Percentiles rank a stretch among this genome's conserved stretches.
Evolutionary conservation across 2,113 vertebrate species (phyloP).

Genomic region (Syngnathus typhle): DNA sequence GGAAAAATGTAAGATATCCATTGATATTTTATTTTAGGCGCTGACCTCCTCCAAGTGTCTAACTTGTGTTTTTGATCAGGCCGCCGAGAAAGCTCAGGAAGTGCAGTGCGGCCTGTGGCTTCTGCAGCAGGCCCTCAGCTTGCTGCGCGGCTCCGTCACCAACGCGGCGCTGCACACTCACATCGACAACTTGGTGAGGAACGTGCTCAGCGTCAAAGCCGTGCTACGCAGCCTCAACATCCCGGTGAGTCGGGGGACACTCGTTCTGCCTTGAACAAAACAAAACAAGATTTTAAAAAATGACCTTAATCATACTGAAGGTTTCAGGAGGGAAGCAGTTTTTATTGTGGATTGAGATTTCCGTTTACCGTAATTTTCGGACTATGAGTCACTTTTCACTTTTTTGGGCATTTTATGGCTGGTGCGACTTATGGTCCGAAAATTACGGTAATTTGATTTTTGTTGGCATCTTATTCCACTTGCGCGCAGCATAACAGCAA

Average conservation of each 20-base stretch:
- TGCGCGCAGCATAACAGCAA: too few relatives aligned
- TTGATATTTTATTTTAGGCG: not conserved
- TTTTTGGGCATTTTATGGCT: too few relatives aligned
- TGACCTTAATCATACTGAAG: too few relatives aligned
- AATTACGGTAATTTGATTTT: too few relatives aligned
- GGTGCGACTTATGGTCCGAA: too few relatives aligned
- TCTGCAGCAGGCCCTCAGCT: constrained; percentile 59
- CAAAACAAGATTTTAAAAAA: too few relatives aligned
- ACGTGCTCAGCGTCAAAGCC: constrained; percentile 65
- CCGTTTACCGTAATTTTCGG: too few relatives aligned
- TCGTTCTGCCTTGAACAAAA: not conserved
- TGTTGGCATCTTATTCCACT: too few relatives aligned
- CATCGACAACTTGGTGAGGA: constrained; percentile 67
- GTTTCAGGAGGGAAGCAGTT: too few relatives aligned
- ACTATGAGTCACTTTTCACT: too few relatives aligned
- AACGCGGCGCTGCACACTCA: constrained; percentile 60
- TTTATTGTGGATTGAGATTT: too few relatives aligned
- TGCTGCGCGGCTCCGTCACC: constrained; percentile 56
- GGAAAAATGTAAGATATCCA: constrained; percentile 65
- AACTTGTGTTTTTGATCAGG: constrained; percentile 38
- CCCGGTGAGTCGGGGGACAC: constrained; percentile 46
- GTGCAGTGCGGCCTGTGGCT: constrained; percentile 72
- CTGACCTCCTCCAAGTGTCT: not conserved
- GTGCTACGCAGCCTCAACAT: constrained; percentile 71
- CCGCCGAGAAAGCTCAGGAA: constrained; percentile 62